A percentile compares a stretch with the other conserved stretches of the same genome.
These are phyloP conservation scores for Menidia menidia DNA, from an alignment of 2,797 vertebrate species.

Conservation along the genomic window DNA sequence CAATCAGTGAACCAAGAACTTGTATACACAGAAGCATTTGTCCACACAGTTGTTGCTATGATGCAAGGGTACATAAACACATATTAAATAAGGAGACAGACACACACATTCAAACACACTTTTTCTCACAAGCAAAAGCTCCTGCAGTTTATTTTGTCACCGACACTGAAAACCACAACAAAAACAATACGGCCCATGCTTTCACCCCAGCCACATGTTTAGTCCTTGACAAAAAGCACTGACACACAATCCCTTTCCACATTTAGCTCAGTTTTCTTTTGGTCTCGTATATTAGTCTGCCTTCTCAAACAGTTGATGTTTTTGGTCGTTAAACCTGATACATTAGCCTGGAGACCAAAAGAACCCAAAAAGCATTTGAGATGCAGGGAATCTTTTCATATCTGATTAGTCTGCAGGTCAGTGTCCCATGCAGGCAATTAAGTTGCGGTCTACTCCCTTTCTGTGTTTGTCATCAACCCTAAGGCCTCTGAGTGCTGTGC, in stretches of 20 bases:
- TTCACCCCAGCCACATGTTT: constrained; percentile 59
- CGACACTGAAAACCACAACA: constrained; percentile 76
- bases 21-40: constrained; percentile 38
- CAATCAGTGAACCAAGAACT: constrained; percentile 39
- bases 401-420: constrained; percentile 66
- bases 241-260: constrained; percentile 53
- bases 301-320: constrained; percentile 46
- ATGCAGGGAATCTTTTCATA: constrained; percentile 66
- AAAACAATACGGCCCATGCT: constrained; percentile 62
- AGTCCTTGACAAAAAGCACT: constrained; percentile 54
- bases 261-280: constrained; percentile 25
- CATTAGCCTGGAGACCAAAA: constrained; percentile 57
- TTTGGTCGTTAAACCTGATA: constrained; percentile 56
- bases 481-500: constrained; percentile 10
- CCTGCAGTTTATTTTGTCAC: constrained; percentile 74
- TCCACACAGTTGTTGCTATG: constrained; percentile 36
- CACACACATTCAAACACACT: constrained; percentile 59
- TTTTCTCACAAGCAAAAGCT: constrained; percentile 67
- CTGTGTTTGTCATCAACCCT: constrained; percentile 45
- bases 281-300: constrained; percentile 40
- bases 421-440: constrained; percentile 35
- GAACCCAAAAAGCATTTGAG: not conserved
- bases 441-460: constrained; percentile 31
- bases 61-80: constrained; percentile 57
- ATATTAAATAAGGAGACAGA: constrained; percentile 55